Percentiles rank a stretch among this genome's conserved stretches.
Evolutionary conservation across 2,797 vertebrate genomes (phyloP).

Genomic region (Luscinia luscinia): DNA sequence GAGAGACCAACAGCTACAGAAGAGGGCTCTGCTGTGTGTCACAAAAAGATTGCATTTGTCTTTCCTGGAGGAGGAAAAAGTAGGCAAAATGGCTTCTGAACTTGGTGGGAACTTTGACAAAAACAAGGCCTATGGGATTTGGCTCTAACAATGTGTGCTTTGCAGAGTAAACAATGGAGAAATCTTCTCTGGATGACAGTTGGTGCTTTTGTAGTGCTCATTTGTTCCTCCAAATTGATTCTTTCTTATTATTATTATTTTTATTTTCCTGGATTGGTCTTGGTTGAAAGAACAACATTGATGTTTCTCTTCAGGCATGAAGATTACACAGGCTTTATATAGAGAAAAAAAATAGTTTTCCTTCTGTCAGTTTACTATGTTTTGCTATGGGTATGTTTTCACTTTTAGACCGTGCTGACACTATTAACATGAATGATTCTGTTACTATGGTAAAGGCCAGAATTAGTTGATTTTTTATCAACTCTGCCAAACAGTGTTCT

Average conservation of each 20-base stretch:
- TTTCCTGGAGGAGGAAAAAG: not conserved
- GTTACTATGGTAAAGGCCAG: slow-evolving; percentile 24
- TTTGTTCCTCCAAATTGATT: not conserved
- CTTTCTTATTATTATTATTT: not conserved
- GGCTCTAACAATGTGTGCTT: not conserved
- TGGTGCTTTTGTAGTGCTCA: not conserved
- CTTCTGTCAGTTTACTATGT: not conserved
- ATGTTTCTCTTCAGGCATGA: not conserved
- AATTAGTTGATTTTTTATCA: slow-evolving; percentile 30
- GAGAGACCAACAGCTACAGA: not conserved
- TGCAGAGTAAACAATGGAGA: not conserved
- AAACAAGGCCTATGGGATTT: slow-evolving; percentile 7
- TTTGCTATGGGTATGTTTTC: not conserved
- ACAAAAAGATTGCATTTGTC: not conserved
- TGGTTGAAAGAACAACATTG: not conserved
- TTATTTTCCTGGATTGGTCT: not conserved
- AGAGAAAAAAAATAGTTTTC: not conserved
- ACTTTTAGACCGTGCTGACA: not conserved
- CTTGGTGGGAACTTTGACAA: not conserved
- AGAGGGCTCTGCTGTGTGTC: not conserved
- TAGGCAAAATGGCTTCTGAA: slow-evolving; percentile 10
- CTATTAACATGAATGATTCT: slow-evolving; percentile 3
- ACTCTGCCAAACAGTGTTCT: slow-evolving; percentile 9
- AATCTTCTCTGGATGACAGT: not conserved
- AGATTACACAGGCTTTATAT: not conserved